Evolutionary conservation across 2,888 invertebrate species (phyloP), one percentile per base, ranked within the genome.

Genomic region (Epinotia demarniana): DNA sequence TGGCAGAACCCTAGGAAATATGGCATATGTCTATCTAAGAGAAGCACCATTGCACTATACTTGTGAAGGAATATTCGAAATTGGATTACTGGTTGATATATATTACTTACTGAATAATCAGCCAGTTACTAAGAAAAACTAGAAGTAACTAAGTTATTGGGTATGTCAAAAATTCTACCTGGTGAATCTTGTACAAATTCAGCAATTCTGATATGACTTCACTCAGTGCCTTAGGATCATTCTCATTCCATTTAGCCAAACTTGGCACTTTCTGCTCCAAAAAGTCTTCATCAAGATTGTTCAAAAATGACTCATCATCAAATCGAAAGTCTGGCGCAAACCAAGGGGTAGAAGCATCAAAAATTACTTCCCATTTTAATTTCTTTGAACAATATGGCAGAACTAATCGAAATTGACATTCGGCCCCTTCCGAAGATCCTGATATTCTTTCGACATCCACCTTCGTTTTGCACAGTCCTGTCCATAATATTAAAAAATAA

Each of bases 311-410:
- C 58, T 95, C 95, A 86, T 97, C 96, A 80, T 96, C 95, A 87
- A 97, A 97, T 81, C 96, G 94, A 84, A 97, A 97, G 86, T 97
- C 97, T 1, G 97, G 97, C 6, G 97, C 96, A 83, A 96, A 95
- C 87, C 96, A 95, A 8, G 96, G 96, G 66, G 92, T 89, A 18
- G 93, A 88, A 0, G 92, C 89, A 85, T 96, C 96, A 88, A 97
- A 97, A 76, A 96, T 90, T 16, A 97, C 92, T 83, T 96, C 96
- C 96, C 97, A 97, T 80, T 94, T 94, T 5, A 97, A 86, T 77
- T 92, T 93, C 79, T 95, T 95, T 2, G 96, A 96, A 77, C 96
- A 97, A 86, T 96, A 97, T 0, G 97, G 97, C 71, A 97, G 92
- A 19, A 95, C 93, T 67, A 97, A 84, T 60, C 95, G 94, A 82